Evolutionary conservation across 2,113 vertebrate species (phyloP), one percentile per base, ranked within the genome.

Genomic region (Dendropsophus ebraccatus): DNA sequence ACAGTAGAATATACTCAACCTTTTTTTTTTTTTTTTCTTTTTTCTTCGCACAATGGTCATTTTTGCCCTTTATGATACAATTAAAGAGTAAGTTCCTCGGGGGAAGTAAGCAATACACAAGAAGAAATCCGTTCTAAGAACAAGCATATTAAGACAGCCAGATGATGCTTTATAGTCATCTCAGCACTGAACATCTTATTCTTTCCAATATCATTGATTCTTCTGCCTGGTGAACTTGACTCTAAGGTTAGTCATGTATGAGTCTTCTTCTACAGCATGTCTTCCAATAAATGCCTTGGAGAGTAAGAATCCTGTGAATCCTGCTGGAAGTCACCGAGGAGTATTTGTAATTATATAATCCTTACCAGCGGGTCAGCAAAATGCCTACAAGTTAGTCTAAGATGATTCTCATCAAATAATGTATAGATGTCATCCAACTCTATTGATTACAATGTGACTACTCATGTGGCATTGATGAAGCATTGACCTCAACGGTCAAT

Each of bases 161-260:
- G 56, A 81, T 60, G 56, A 80, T 81, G 45, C 77, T 86, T 81
- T 80, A 70, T 81, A 72, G 30, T 41, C 28, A 50, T 52, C 35
- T 67, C 5, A 12, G 70, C 54, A 58, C 77, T 70, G 62, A 87
- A 81, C 81, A 87, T 87, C 54, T 37, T 54, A 62, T 79, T 76
- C 56, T 60, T 45, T 83, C 72, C 67, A 87, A 81, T 87, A 81
- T 62, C 50, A 87, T 87, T 87, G 67, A 81, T 85, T 85, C 75
- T 78, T 85, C 72, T 81, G 78, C 77, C 37, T 54, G 67, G 67
- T 74, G 69, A 87, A 74, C 65, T 58, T 30, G 49, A 45, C 60
- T 62, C 85, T 80, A 81, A 62, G 69, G 78, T 49, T 49, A 87
- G 77, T 87, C 78, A 81, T 87, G 85, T 87, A 73, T 73, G 47